Evolutionary conservation across 2,113 vertebrate genomes (phyloP), one percentile per base, ranked within the genome.

Genomic region (Eolophus roseicapilla): DNA sequence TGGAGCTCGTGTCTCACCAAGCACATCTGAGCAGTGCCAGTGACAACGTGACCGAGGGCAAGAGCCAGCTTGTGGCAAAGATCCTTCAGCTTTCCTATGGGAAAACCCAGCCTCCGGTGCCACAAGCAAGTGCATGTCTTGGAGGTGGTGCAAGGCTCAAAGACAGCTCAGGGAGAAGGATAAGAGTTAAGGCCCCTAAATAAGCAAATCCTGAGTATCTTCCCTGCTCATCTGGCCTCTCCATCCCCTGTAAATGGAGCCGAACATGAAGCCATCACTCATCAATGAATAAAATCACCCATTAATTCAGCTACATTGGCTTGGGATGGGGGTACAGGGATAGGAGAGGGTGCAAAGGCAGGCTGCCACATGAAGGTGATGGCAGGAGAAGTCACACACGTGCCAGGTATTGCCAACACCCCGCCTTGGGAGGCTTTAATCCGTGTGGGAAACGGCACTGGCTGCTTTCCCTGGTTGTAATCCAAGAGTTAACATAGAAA

Each of bases 1-100:
- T 3, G 5, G 49, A n/a, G 41, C 11, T 68, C 10, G 4, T 1
- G 4, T 18, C 71, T 73, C 1, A 11, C 59, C 3, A 3, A 24
- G 73, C 37, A 57, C 35, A 59, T 33, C 6, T 11, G 52, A 78
- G 65, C 29, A 2, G 27, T 2, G 5, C n/a, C 1, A 19, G 62
- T 37, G 79, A 43, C 68, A 64, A 8, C 3, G 3, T 19, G 55
- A 20, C 6, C 0, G 25, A 21, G n/a, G n/a, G 29, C 33, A 62
- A 13, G 39, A 59, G 35, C 8, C 47, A n/a, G 31, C 60, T 33
- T n/a, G 29, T 1, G 2, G 29, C n/a, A 25, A 28, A 20, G 46
- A n/a, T 25, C n/a, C 46, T 18, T 25, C 1, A 5, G 19, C 31
- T 82, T 59, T 60, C 52, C 39, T 25, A 9, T 80, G 6, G 49